phyloP scores from a whole-genome alignment of 2,113 vertebrate species.

The Misgurnus anguillicaudatus region DNA sequence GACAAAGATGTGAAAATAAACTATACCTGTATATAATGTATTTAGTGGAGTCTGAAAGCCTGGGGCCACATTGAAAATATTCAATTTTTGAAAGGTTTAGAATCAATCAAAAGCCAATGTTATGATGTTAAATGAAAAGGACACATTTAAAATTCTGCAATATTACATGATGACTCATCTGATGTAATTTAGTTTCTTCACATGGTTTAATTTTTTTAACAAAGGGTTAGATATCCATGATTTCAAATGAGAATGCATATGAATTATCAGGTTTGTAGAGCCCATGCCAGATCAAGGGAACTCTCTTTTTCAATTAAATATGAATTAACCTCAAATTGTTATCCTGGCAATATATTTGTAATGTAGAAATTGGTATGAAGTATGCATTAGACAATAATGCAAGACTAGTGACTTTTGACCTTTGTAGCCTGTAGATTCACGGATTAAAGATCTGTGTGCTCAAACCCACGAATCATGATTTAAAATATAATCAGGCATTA shows the following conservation, averaged over 20 bases:
- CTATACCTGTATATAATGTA: neutral
- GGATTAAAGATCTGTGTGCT: slow-evolving; percentile 20
- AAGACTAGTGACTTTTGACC: neutral
- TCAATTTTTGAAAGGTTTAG: neutral
- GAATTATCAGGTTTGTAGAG: neutral
- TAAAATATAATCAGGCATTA: slow-evolving; percentile 42
- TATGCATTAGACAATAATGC: too few relatives aligned
- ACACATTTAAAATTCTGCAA: neutral
- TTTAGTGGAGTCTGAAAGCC: neutral
- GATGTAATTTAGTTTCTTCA: neutral
- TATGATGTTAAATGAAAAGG: neutral
- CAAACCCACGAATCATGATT: slow-evolving; percentile 6
- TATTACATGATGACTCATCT: too few relatives aligned
- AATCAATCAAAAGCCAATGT: neutral
- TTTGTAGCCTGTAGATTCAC: neutral
- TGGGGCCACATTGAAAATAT: neutral
- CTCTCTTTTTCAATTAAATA: too few relatives aligned
- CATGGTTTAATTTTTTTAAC: neutral
- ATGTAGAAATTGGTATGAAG: too few relatives aligned
- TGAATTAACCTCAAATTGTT: neutral
- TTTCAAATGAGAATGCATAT: neutral
- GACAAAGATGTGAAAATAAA: neutral
- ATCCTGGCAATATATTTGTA: neutral
- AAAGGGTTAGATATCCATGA: neutral
- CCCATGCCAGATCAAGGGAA: neutral